A percentile compares a stretch with the other conserved stretches of the same genome.
phyloP scores from a whole-genome alignment of 1,140 invertebrate genomes.

The Drosophila pandora region DNA sequence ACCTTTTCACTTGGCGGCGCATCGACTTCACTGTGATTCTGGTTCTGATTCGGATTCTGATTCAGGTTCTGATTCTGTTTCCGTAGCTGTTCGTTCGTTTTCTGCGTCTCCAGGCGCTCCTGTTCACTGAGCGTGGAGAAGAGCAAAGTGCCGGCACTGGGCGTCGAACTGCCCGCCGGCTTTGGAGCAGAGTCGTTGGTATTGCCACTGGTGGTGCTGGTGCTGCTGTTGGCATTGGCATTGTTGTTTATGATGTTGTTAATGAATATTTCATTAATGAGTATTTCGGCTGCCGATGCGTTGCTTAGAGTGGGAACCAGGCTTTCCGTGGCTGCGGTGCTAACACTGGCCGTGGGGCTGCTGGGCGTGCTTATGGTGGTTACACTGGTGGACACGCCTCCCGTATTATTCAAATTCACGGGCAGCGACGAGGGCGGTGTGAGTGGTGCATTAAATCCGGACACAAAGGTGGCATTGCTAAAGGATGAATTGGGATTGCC shows the following conservation, averaged over 20 bases:
- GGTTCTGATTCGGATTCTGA: conserved; percentile 16
- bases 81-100: conserved; percentile 67
- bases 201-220: conserved; percentile 27
- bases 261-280: conserved; percentile 83
- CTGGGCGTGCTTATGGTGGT: conserved; percentile 62
- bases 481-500: conserved; percentile 53
- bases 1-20: conserved; percentile 70
- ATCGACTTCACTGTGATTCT: conserved; percentile 64
- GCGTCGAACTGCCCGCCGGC: conserved; percentile 62
- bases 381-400: conserved; percentile 55
- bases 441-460: conserved; percentile 60
- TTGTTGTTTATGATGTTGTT: conserved; percentile 83
- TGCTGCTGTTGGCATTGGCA: conserved; percentile 31
- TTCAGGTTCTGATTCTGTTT: conserved; percentile 37
- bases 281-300: conserved; percentile 79
- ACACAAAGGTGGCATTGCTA: conserved; percentile 72
- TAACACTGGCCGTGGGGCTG: conserved; percentile 45
- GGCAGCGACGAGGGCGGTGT: conserved; percentile 67
- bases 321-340: conserved; percentile 27
- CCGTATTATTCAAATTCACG: conserved; percentile 54
- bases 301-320: conserved; percentile 59
- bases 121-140: conserved; percentile 86
- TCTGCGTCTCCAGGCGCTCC: conserved; percentile 84
- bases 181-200: conserved; percentile 54
- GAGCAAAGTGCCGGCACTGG: conserved; percentile 85